Evolutionary conservation across 30 jellyfish, hydroid and myxozoan genomes (phyloP).

Genomic region (Rhopilema esculentum): DNA sequence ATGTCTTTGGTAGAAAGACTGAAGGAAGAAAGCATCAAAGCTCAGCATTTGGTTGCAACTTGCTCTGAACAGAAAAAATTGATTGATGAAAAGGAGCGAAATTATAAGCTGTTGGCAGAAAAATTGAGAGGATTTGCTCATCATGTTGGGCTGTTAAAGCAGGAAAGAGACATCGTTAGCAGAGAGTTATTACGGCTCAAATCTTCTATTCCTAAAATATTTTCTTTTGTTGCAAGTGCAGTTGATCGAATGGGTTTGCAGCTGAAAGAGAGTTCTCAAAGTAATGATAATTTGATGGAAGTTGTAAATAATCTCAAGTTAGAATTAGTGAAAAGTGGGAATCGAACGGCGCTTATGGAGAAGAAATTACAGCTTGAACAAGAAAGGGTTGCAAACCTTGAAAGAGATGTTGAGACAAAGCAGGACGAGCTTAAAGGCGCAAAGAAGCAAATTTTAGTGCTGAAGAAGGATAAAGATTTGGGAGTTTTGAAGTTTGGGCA

Average conservation of each 20-base stretch:
- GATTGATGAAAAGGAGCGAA: background rate
- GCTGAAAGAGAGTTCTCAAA: constrained; percentile 6
- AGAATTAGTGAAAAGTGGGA: constrained; percentile 20
- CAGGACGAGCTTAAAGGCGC: constrained; percentile 14
- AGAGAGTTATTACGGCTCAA: constrained; percentile 37
- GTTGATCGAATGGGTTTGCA: constrained; percentile 44
- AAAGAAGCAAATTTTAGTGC: constrained; percentile 9
- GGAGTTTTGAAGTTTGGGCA: constrained; percentile 9
- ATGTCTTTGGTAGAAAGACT: constrained; percentile 46
- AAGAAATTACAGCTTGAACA: constrained; percentile 11
- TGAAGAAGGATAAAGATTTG: constrained; percentile 44
- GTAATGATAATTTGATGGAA: constrained; percentile 3
- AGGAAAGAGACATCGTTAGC: constrained; percentile 15
- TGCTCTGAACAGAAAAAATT: constrained; percentile 6
- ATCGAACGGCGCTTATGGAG: constrained; percentile 3
- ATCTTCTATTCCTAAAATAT: constrained; percentile 19
- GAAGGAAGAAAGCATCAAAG: constrained; percentile 49
- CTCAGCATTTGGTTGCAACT: constrained; percentile 23
- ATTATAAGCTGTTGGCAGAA: background rate
- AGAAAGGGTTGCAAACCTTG: constrained; percentile 5
- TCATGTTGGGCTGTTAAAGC: constrained; percentile 1
- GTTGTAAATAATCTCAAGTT: constrained; percentile 4
- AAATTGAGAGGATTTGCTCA: constrained; percentile 16
- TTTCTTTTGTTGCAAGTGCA: constrained; percentile 1
- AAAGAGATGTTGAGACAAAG: background rate